Conservation (phyloP, 2,113 vertebrate genomes). For the Rhombomys opimus region DNA sequence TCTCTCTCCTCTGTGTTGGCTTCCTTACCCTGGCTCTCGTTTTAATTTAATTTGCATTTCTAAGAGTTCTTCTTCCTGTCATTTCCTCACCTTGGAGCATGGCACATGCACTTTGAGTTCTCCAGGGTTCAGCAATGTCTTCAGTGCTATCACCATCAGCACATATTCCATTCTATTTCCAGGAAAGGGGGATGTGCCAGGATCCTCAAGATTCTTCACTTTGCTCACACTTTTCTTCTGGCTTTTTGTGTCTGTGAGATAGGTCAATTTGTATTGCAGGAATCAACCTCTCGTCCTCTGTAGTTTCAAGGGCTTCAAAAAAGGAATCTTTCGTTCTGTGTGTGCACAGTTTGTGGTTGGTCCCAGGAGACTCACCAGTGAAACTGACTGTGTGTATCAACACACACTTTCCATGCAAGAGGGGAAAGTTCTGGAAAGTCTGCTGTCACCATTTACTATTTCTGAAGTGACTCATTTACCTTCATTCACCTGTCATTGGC, state of each 20-base stretch:
- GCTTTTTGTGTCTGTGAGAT: not conserved
- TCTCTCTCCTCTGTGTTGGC: conserved; percentile 21
- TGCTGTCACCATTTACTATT: not conserved
- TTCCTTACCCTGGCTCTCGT: conserved; percentile 31
- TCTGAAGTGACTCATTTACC: not conserved
- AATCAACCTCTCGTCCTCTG: not conserved
- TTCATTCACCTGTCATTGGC: not conserved
- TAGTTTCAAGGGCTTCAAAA: not conserved
- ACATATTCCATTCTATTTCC: not conserved
- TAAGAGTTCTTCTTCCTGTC: conserved; percentile 24
- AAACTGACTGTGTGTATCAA: not conserved
- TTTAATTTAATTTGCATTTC: conserved; percentile 71
- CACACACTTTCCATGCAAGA: not conserved
- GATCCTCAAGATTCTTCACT: not conserved
- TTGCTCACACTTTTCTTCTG: not conserved
- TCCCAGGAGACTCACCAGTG: not conserved
- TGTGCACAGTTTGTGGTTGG: not conserved
- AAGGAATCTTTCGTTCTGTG: not conserved
- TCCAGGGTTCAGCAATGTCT: conserved; percentile 20
- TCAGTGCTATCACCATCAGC: not conserved
- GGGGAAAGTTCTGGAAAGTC: not conserved
- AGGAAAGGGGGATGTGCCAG: rapidly evolving
- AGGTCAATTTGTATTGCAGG: not conserved
- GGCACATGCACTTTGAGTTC: not conserved
- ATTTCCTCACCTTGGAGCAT: conserved; percentile 9